Evolutionary conservation across 2,797 vertebrate species (phyloP).

Genomic region (Falco concolor): DNA sequence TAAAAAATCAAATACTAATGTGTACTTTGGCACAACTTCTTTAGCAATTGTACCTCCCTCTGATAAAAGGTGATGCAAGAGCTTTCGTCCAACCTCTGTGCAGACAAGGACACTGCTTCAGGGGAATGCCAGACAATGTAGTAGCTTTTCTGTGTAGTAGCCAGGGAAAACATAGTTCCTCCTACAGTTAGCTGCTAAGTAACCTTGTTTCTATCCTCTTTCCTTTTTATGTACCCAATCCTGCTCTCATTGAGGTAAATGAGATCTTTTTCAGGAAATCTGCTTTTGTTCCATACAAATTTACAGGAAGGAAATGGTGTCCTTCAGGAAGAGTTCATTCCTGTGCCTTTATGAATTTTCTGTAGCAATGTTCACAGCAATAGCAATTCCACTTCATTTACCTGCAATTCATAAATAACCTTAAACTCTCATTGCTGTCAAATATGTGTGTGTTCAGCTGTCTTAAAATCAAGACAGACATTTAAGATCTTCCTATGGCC

Average conservation of each 20-base stretch:
- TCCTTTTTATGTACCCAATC: neutral
- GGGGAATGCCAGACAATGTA: neutral
- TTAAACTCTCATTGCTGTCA: neutral
- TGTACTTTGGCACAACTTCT: constrained; percentile 24
- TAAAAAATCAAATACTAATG: neutral
- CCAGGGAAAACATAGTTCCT: neutral
- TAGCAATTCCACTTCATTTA: neutral
- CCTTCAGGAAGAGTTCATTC: neutral
- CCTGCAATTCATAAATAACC: neutral
- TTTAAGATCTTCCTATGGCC: neutral
- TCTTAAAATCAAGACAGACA: neutral
- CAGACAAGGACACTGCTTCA: neutral
- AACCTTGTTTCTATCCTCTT: neutral
- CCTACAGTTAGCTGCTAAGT: neutral
- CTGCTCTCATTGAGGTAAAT: neutral
- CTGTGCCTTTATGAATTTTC: neutral
- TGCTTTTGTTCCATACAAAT: neutral
- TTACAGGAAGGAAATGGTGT: neutral
- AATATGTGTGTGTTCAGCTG: neutral
- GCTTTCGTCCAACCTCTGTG: neutral
- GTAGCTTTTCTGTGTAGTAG: neutral
- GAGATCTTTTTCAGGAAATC: neutral
- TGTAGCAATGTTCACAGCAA: neutral
- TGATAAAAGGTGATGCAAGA: neutral
- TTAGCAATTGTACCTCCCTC: neutral